Conservation (phyloP, 2,113 vertebrate genomes). For the Ceyx margarethae region DNA sequence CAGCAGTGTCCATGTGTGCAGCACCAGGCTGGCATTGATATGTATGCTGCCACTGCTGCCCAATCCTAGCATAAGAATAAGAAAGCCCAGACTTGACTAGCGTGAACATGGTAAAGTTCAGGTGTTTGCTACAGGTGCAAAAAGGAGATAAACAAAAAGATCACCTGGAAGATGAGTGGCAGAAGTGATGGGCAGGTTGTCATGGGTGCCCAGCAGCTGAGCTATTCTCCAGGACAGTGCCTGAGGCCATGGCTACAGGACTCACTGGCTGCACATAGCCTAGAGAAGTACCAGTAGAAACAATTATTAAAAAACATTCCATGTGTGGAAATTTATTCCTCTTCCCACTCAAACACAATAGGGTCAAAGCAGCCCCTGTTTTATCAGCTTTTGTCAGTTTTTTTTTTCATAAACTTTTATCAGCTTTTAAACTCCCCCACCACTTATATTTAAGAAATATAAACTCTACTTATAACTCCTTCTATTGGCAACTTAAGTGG, state of each 20-base stretch:
- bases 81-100: neutral
- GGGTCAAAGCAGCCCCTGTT: neutral
- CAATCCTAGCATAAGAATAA: accelerated
- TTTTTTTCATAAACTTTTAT: too few species aligned
- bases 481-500: neutral
- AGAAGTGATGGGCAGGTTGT: neutral
- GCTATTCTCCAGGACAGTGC: neutral
- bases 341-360: neutral
- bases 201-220: neutral
- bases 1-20: neutral
- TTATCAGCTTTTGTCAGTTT: too few species aligned
- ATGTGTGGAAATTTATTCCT: neutral
- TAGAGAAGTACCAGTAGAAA: neutral
- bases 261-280: neutral
- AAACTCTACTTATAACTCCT: neutral
- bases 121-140: neutral
- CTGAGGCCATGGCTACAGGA: accelerated
- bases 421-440: neutral
- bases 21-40: neutral
- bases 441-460: neutral
- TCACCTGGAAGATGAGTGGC: neutral
- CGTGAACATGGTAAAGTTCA: neutral
- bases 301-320: neutral
- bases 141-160: neutral
- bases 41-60: neutral